A percentile compares a stretch with the other conserved stretches of the same genome.
Evolutionary conservation across 1,140 invertebrate genomes (phyloP).

Genomic region (Sinella curviseta): DNA sequence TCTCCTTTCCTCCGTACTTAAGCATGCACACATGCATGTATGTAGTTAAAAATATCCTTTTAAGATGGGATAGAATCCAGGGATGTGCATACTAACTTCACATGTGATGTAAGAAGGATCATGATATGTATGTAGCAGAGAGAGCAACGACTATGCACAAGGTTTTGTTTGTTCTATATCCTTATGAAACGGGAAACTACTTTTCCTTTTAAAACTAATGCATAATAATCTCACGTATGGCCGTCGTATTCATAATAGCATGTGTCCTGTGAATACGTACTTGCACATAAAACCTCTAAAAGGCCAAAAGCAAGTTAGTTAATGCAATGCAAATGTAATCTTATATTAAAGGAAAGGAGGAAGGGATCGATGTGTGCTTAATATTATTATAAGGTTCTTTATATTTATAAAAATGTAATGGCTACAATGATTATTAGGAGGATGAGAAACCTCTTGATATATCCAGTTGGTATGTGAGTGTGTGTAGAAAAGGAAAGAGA

Average conservation of each 20-base stretch:
- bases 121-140: no score
- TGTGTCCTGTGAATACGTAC: not conserved
- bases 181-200: no score
- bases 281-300: not conserved
- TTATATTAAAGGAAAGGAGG: not conserved
- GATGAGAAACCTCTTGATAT: not conserved
- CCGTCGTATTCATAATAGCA: not conserved
- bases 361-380: not conserved
- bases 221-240: not conserved
- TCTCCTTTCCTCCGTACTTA: not conserved
- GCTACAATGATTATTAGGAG: not conserved
- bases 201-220: not conserved
- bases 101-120: no score
- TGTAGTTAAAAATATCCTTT: conserved; percentile 8
- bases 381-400: conserved; percentile 1
- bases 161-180: no score
- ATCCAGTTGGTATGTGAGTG: not conserved
- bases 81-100: not conserved
- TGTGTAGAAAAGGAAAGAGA: not conserved
- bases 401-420: not conserved
- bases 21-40: not conserved
- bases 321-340: not conserved
- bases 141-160: no score
- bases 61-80: not conserved
- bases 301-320: not conserved